Percentiles rank a stretch among this genome's conserved stretches.
phyloP scores from a whole-genome alignment of 2,888 invertebrate genomes.

The Gnatocerus cornutus region DNA sequence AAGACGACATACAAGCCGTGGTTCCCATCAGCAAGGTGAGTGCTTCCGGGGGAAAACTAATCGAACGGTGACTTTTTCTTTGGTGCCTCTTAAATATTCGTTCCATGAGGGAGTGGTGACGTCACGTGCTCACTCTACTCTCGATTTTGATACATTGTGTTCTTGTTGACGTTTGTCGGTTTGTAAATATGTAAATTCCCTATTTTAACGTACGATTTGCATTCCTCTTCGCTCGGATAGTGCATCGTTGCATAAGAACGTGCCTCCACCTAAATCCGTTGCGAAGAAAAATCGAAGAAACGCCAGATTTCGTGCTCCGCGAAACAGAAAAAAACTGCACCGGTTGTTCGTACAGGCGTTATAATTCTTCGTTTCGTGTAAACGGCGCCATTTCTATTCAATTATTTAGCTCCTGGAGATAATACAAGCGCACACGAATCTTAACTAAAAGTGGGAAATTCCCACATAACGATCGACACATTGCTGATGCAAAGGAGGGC shows the following conservation, averaged over 20 bases:
- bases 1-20: constrained; percentile 95
- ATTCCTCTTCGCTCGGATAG: constrained; percentile 17
- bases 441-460: constrained; percentile 23
- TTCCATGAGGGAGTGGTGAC: no score
- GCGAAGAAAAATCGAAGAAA: constrained; percentile 1
- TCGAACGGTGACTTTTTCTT: no score
- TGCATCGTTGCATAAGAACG: constrained; percentile 36
- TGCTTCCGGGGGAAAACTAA: neutral
- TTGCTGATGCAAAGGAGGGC: constrained; percentile 15
- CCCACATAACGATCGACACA: constrained; percentile 24
- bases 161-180: no score
- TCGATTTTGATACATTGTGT: no score
- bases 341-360: constrained; percentile 24
- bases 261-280: constrained; percentile 30
- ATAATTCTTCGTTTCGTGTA: constrained; percentile 30
- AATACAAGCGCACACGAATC: constrained; percentile 13
- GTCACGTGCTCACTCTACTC: no score
- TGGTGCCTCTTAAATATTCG: no score
- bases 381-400: constrained; percentile 33
- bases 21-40: constrained; percentile 93
- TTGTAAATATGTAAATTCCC: neutral
- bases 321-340: constrained; percentile 8
- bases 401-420: constrained; percentile 15
- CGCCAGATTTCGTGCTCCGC: constrained; percentile 4
- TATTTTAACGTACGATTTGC: constrained; percentile 29